These are phyloP conservation scores for Paramisgurnus dabryanus DNA, from an alignment of 2,113 vertebrate genomes.

Conservation along the genomic window DNA sequence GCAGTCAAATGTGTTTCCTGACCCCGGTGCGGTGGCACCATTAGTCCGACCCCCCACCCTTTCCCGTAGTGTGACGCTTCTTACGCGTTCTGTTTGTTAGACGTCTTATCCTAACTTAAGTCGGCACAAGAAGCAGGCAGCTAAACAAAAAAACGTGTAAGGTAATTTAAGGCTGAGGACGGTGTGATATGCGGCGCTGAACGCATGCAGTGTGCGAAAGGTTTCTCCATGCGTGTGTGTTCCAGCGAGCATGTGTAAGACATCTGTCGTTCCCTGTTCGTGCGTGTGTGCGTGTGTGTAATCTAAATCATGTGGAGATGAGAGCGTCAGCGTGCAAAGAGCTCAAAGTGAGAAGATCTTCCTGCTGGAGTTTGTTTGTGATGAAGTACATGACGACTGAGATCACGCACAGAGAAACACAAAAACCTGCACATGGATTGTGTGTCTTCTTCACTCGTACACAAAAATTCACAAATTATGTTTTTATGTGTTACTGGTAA, in stretches of 20 bases:
- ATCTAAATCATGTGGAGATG: slow-evolving; percentile 50
- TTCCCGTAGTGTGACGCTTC: slow-evolving; percentile 1
- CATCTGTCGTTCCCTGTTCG: slow-evolving; percentile 27
- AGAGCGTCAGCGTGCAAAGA: slow-evolving; percentile 42
- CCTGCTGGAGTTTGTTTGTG: slow-evolving; percentile 44
- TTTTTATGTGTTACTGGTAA: too few species aligned
- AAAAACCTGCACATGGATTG: neutral
- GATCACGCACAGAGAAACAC: neutral
- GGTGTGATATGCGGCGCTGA: neutral
- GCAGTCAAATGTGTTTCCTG: slow-evolving; percentile 90
- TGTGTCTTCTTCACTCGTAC: too few species aligned
- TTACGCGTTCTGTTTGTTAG: neutral
- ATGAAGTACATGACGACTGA: slow-evolving; percentile 26
- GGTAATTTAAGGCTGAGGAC: neutral
- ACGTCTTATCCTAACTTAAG: neutral
- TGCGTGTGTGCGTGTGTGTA: slow-evolving; percentile 35
- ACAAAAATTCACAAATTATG: too few species aligned
- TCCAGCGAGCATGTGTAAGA: slow-evolving; percentile 40
- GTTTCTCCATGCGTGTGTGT: slow-evolving; percentile 23
- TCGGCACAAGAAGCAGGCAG: neutral
- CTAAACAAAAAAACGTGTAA: neutral
- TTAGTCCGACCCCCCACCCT: slow-evolving; percentile 1
- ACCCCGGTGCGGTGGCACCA: slow-evolving; percentile 65
- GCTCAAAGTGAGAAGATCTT: slow-evolving; percentile 45
- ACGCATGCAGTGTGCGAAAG: neutral